These are phyloP conservation scores for Campoplex capitator DNA, from an alignment of 2,888 invertebrate genomes.

Conservation along the genomic window DNA sequence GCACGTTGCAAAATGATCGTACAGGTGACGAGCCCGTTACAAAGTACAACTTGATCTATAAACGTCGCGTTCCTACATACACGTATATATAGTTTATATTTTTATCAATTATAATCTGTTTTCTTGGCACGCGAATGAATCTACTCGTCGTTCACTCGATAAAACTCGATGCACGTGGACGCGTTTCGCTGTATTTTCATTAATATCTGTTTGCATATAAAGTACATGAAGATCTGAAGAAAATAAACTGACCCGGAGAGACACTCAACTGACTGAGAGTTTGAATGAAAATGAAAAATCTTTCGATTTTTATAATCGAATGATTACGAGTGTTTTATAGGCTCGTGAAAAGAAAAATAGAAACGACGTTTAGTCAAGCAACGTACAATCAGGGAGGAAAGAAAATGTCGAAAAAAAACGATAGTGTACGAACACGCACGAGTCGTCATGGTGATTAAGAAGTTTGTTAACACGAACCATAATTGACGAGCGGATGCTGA, in stretches of 20 bases:
- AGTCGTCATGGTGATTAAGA: constrained; percentile 56
- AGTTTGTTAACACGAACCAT: constrained; percentile 59
- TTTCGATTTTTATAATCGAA: neutral
- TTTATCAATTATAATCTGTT: neutral
- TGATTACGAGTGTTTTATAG: constrained; percentile 42
- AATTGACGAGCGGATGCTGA: constrained; percentile 53
- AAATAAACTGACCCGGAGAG: neutral
- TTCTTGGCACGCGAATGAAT: constrained; percentile 48
- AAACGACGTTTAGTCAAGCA: neutral
- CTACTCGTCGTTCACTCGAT: neutral
- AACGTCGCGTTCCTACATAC: neutral
- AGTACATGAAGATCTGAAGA: neutral
- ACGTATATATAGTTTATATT: neutral
- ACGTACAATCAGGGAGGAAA: neutral
- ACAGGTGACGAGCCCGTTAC: constrained; percentile 6
- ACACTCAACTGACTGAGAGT: too few relatives aligned
- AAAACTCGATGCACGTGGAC: constrained; percentile 37
- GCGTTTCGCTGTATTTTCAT: neutral
- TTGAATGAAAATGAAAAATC: neutral
- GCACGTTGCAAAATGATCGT: neutral
- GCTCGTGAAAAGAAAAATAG: neutral
- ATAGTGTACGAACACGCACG: constrained; percentile 21
- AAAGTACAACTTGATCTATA: constrained; percentile 52
- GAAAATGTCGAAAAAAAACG: constrained; percentile 21
- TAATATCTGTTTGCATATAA: neutral